Evolutionary conservation across 1,140 invertebrate genomes (phyloP).

Genomic region (Drosophila miranda): DNA sequence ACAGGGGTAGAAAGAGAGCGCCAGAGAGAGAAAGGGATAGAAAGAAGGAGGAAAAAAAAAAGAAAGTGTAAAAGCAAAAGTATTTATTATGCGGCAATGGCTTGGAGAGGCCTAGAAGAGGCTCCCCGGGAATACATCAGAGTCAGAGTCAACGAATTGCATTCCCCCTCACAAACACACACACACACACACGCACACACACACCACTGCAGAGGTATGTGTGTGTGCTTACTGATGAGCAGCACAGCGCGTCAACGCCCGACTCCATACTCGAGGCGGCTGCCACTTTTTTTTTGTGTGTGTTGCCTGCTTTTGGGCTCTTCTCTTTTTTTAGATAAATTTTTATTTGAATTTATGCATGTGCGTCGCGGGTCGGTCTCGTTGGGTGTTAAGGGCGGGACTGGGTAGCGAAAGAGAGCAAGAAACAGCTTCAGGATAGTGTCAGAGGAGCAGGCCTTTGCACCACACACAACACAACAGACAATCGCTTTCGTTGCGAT

Average conservation of each 20-base stretch:
- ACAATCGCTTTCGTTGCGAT: too few species aligned
- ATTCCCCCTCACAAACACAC: slow-evolving; percentile 3
- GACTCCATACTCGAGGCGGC: slow-evolving; percentile 54
- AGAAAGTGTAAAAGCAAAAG: slow-evolving; percentile 79
- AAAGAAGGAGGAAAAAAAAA: slow-evolving; percentile 45
- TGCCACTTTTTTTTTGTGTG: slow-evolving; percentile 45
- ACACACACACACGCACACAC: slow-evolving; percentile 25
- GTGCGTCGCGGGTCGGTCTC: slow-evolving; percentile 26
- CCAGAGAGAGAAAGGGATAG: slow-evolving; percentile 4
- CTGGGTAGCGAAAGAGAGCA: neutral
- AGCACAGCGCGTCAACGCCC: slow-evolving; percentile 59
- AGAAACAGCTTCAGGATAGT: too few species aligned
- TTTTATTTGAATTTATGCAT: slow-evolving; percentile 72
- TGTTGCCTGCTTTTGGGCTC: slow-evolving; percentile 4
- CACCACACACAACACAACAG: too few species aligned
- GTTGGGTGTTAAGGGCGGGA: slow-evolving; percentile 1
- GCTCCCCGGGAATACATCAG: slow-evolving; percentile 35
- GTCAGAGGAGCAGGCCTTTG: too few species aligned
- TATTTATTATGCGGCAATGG: slow-evolving; percentile 72
- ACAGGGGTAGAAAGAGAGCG: neutral
- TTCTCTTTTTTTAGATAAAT: slow-evolving; percentile 56
- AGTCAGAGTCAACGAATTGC: slow-evolving; percentile 58
- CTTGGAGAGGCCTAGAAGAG: slow-evolving; percentile 49
- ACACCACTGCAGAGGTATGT: slow-evolving; percentile 3
- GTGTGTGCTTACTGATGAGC: slow-evolving; percentile 9